These are phyloP conservation scores for Brienomyrus longianalis DNA, from an alignment of 2,113 vertebrate species.

Conservation along the genomic window DNA sequence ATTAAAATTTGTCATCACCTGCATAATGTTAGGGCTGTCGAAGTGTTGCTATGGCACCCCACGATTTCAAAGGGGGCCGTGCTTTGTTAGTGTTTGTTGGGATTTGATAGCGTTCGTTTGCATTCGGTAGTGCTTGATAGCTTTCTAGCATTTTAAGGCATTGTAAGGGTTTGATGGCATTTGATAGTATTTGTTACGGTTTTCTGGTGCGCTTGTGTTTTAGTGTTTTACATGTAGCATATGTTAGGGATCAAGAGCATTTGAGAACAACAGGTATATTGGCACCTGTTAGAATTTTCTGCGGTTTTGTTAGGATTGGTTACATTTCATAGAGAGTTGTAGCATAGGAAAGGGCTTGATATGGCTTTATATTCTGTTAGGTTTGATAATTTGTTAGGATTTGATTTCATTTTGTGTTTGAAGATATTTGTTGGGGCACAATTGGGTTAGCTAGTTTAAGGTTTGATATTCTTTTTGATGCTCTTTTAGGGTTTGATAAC, in stretches of 20 bases:
- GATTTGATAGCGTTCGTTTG: neutral
- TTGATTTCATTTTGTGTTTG: neutral
- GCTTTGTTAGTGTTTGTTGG: neutral
- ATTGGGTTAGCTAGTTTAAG: neutral
- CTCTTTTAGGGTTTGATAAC: neutral
- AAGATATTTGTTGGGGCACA: neutral
- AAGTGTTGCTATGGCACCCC: neutral
- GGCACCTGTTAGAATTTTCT: neutral
- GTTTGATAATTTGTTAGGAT: neutral
- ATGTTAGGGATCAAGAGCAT: neutral
- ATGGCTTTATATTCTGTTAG: neutral
- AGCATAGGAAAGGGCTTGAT: neutral
- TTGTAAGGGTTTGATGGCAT: neutral
- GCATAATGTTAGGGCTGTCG: neutral
- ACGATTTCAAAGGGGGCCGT: neutral
- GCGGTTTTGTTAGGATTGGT: neutral
- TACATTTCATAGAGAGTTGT: neutral
- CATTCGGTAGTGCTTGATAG: neutral
- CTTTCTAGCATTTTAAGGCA: neutral
- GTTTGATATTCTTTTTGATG: neutral
- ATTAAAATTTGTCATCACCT: constrained; percentile 3
- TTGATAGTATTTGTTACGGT: neutral
- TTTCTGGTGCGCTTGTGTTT: neutral
- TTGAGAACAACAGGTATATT: neutral
- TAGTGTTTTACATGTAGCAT: neutral